Percentiles rank a stretch among this genome's conserved stretches.
Evolutionary conservation across 53 echinoderm and acorn worm species (phyloP).

Genomic region (Luidia sarsii): DNA sequence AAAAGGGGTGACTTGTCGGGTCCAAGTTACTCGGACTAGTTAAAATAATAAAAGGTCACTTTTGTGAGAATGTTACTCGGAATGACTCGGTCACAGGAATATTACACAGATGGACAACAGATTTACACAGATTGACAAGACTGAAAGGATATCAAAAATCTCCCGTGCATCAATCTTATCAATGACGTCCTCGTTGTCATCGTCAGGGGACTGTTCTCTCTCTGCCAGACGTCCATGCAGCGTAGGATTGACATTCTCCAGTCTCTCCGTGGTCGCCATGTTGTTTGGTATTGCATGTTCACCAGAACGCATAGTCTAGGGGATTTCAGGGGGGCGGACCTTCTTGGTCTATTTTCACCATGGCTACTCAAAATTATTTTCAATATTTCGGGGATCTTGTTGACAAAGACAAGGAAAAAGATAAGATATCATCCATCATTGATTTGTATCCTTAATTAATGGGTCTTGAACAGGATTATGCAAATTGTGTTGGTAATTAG

Average conservation of each 20-base stretch:
- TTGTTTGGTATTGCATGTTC: background rate
- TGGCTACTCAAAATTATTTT: no score
- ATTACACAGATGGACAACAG: background rate
- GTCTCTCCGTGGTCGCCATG: conserved; percentile 52
- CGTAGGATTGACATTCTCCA: conserved; percentile 93
- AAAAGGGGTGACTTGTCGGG: no score
- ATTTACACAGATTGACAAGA: background rate
- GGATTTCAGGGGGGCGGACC: background rate
- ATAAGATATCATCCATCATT: no score
- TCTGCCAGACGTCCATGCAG: conserved; percentile 75
- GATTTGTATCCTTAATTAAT: no score
- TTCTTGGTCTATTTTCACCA: background rate
- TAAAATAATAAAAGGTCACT: no score
- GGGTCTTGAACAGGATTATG: no score
- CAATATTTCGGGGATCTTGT: no score
- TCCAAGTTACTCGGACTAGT: no score
- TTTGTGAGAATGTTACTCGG: background rate
- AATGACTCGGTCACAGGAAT: background rate
- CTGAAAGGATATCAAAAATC: conserved; percentile 95
- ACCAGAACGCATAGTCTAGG: background rate
- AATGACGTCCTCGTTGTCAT: conserved; percentile 73
- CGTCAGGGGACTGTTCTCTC: conserved; percentile 58
- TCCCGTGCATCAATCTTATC: conserved; percentile 90
- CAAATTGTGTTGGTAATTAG: no score
- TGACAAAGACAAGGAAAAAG: no score